Conservation (phyloP, 1,140 invertebrate genomes). For the Plutomurus gul region DNA sequence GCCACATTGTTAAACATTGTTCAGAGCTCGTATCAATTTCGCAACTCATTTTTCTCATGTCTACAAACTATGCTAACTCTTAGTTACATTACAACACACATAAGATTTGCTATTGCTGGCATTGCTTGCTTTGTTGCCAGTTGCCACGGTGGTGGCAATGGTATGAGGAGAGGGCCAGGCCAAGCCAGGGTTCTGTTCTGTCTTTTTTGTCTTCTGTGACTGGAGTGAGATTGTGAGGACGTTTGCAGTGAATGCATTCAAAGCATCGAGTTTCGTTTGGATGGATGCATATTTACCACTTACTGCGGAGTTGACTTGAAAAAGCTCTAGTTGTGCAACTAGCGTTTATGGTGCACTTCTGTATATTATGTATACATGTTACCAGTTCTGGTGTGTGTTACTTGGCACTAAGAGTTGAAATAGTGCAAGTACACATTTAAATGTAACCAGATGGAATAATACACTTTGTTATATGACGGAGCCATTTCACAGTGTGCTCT, state of each 20-base stretch:
- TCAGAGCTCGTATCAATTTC: constrained; percentile 48
- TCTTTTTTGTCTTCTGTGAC: not conserved
- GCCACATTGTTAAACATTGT: constrained; percentile 39
- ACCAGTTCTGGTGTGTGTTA: too few relatives aligned
- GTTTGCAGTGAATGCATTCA: not conserved
- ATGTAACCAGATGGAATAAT: not conserved
- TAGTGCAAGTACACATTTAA: not conserved
- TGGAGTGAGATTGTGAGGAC: not conserved
- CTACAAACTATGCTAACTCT: constrained; percentile 50
- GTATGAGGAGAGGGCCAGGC: too few relatives aligned
- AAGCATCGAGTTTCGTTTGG: not conserved
- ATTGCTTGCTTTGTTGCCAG: not conserved
- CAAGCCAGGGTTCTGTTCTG: not conserved
- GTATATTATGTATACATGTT: not conserved
- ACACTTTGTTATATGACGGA: not conserved
- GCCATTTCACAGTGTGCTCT: not conserved
- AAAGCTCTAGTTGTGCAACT: not conserved
- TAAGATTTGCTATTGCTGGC: constrained; percentile 22
- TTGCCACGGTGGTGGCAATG: too few relatives aligned
- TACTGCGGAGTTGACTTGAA: too few relatives aligned
- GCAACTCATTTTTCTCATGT: constrained; percentile 54
- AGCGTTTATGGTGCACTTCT: too few relatives aligned
- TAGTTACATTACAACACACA: constrained; percentile 21
- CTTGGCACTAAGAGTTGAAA: not conserved
- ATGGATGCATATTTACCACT: not conserved